Conservation (phyloP, 2,888 invertebrate species). For the Vesta saturnalis region DNA sequence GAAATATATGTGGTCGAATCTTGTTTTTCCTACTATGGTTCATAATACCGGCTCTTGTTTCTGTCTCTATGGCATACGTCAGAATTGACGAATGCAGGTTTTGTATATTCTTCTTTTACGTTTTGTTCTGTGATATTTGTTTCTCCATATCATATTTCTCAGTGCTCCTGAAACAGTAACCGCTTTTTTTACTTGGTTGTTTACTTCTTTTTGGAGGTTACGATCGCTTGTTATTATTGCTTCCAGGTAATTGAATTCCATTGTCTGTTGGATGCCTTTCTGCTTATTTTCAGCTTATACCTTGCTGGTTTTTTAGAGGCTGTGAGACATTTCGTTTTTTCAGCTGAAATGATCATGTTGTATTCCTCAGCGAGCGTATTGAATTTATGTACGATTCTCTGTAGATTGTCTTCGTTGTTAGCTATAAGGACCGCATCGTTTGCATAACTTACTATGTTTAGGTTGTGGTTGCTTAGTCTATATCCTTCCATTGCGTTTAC, state of each 20-base stretch:
- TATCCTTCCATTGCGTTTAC: neutral
- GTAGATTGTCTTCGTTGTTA: neutral
- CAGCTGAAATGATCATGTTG: too few relatives aligned
- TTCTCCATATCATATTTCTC: neutral
- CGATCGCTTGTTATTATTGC: neutral
- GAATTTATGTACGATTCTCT: neutral
- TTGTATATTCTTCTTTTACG: neutral
- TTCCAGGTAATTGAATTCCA: too few relatives aligned
- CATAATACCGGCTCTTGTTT: neutral
- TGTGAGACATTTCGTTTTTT: neutral
- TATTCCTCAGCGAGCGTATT: neutral
- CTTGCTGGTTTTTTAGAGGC: neutral
- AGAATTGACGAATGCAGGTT: neutral
- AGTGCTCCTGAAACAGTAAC: neutral
- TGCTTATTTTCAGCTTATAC: too few relatives aligned
- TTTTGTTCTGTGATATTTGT: neutral
- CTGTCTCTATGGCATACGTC: neutral
- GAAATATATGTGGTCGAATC: neutral
- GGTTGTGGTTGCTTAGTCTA: neutral
- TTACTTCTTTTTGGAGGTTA: neutral
- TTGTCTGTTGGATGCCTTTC: too few relatives aligned
- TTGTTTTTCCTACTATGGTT: neutral
- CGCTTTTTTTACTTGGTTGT: neutral
- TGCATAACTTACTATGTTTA: neutral
- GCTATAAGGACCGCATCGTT: neutral